A percentile compares a stretch with the other conserved stretches of the same genome.
These are phyloP conservation scores for Spermophilus dauricus DNA, from an alignment of 2,113 vertebrate genomes.

Conservation along the genomic window DNA sequence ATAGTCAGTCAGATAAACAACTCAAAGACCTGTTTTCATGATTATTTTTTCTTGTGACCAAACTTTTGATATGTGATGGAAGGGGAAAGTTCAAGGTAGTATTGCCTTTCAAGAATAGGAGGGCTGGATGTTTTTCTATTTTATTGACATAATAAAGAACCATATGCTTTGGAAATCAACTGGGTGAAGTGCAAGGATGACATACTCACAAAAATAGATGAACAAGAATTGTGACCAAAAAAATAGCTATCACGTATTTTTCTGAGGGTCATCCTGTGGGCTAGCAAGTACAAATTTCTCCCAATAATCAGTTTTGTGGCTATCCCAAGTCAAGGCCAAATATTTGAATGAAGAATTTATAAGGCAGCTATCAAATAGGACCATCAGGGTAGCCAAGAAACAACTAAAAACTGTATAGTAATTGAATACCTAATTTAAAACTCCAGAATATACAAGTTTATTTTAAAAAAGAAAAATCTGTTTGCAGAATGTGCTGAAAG, in stretches of 20 bases:
- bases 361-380: not conserved
- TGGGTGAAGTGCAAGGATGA: not conserved
- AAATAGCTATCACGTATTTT: not conserved
- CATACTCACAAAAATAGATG: not conserved
- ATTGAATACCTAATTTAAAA: not conserved
- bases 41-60: not conserved
- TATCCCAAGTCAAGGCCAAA: not conserved
- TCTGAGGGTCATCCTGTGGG: not conserved
- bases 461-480: not conserved
- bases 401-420: not conserved
- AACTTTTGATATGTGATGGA: not conserved
- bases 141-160: not conserved
- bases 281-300: not conserved
- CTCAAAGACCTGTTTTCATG: not conserved
- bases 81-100: not conserved
- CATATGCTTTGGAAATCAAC: not conserved
- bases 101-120: not conserved
- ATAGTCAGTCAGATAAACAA: slow-evolving; percentile 8
- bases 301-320: not conserved
- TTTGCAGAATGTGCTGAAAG: not conserved
- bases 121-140: not conserved
- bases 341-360: not conserved
- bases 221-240: not conserved
- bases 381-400: not conserved
- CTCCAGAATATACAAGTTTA: not conserved